Evolutionary conservation across 35 echinoderm and acorn worm species (phyloP).

Genomic region (Lytechinus variegatus): DNA sequence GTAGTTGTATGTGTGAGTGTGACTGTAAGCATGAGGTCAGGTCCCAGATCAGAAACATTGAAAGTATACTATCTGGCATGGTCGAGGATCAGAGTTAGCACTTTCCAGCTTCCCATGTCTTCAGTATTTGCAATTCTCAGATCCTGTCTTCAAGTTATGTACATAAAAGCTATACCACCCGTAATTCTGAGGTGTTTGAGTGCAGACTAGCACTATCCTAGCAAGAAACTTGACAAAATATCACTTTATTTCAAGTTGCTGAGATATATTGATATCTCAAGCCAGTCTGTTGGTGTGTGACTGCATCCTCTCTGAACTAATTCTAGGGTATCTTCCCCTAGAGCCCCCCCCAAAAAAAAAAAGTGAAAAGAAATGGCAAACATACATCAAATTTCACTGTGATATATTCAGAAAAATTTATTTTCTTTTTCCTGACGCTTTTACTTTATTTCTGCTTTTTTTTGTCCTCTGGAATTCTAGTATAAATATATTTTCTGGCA

Average conservation of each 20-base stretch:
- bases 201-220: too few relatives aligned
- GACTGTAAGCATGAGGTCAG: conserved; percentile 32
- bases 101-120: not conserved
- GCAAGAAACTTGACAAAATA: too few relatives aligned
- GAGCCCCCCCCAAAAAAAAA: too few relatives aligned
- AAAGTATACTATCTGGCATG: conserved; percentile 21
- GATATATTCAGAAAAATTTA: not conserved
- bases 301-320: too few relatives aligned
- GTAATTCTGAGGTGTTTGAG: too few relatives aligned
- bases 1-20: conserved; percentile 16
- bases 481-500: not conserved
- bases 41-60: conserved; percentile 34
- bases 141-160: not conserved
- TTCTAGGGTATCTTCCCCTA: too few relatives aligned
- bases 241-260: too few relatives aligned
- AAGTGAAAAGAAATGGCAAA: too few relatives aligned
- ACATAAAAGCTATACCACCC: too few relatives aligned
- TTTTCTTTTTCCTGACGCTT: not conserved
- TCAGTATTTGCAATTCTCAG: not conserved
- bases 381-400: not conserved
- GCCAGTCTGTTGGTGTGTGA: too few relatives aligned
- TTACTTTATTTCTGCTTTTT: not conserved
- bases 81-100: not conserved
- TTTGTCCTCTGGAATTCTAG: not conserved
- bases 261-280: too few relatives aligned